Evolutionary conservation across 2,888 invertebrate genomes (phyloP).

Genomic region (Coleophora flavipennella): DNA sequence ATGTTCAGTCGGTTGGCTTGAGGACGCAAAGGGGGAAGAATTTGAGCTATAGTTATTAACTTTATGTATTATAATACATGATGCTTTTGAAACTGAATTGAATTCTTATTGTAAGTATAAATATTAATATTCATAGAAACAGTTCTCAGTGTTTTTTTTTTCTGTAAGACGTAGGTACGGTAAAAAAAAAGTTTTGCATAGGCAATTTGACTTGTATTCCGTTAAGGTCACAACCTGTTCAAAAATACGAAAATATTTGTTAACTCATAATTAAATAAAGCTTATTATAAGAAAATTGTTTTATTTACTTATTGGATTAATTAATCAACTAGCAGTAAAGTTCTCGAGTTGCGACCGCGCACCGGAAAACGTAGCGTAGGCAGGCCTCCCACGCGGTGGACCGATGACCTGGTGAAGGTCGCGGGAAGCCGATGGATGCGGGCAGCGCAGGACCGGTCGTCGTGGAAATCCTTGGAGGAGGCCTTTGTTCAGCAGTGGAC

Average conservation of each 20-base stretch:
- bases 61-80: slow-evolving; percentile 67
- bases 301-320: slow-evolving; percentile 36
- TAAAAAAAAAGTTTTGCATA: slow-evolving; percentile 51
- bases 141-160: slow-evolving; percentile 65
- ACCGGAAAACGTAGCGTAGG: too few relatives aligned
- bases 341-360: background rate
- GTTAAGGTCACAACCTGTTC: slow-evolving; percentile 73
- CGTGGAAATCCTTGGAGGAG: too few relatives aligned
- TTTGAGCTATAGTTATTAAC: slow-evolving; percentile 64
- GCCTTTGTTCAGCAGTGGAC: too few relatives aligned
- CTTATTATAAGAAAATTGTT: slow-evolving; percentile 70
- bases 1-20: slow-evolving; percentile 55
- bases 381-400: too few relatives aligned
- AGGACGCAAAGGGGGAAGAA: slow-evolving; percentile 49
- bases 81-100: slow-evolving; percentile 69
- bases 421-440: too few relatives aligned
- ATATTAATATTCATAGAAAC: slow-evolving; percentile 68
- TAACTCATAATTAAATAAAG: slow-evolving; percentile 74
- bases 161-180: slow-evolving; percentile 65
- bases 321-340: too few relatives aligned
- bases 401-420: too few relatives aligned
- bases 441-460: too few relatives aligned
- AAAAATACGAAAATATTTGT: slow-evolving; percentile 71
- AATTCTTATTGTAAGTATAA: slow-evolving; percentile 71
- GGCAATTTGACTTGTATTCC: slow-evolving; percentile 68